phyloP scores from a whole-genome alignment of 2,113 vertebrate genomes.

The Rhagologus leucostigma region DNA sequence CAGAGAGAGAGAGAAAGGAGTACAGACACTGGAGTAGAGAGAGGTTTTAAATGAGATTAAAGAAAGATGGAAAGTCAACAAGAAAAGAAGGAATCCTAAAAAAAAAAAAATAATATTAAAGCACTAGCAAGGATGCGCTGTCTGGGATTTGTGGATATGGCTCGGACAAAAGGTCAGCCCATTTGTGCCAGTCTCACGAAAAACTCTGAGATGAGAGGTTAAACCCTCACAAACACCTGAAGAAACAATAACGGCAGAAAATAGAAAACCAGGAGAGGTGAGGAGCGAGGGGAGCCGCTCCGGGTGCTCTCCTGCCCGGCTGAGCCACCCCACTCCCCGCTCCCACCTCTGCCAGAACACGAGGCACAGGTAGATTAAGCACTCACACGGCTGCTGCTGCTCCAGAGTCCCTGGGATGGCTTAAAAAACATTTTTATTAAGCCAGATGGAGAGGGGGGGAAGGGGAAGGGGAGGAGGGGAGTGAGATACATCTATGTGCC shows the following conservation, averaged over 20 bases:
- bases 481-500: conserved; percentile 21
- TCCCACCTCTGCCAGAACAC: not conserved
- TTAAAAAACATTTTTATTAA: conserved; percentile 56
- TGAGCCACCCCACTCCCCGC: not conserved
- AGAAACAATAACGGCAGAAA: not conserved
- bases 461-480: not conserved
- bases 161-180: not conserved
- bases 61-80: not conserved
- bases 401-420: not conserved
- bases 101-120: not conserved
- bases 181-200: not conserved
- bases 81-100: not conserved
- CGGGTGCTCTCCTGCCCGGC: fast-evolving
- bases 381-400: not conserved
- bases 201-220: not conserved
- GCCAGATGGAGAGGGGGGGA: conserved; percentile 57
- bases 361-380: not conserved
- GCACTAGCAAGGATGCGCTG: not conserved
- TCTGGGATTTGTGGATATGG: not conserved
- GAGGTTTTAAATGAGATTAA: not conserved
- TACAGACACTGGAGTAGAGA: not conserved
- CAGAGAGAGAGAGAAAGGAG: not conserved
- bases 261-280: not conserved
- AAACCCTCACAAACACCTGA: not conserved
- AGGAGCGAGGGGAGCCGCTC: not conserved